Base-by-base conservation (phyloP, 1,140 invertebrate genomes). In the Heliothis virescens region DNA sequence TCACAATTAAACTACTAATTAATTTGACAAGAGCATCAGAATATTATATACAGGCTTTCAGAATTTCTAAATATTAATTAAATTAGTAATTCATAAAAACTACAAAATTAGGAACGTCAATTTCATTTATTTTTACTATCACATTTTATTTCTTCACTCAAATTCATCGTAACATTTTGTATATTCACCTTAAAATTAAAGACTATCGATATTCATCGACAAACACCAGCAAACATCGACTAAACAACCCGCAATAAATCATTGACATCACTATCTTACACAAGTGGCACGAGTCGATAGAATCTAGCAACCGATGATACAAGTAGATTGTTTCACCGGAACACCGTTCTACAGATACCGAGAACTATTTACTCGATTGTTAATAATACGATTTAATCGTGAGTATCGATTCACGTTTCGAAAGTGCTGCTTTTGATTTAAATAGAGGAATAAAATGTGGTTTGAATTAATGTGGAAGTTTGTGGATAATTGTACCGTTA, bases 261-360 rank as follows among this genome's bases (percentile, higher is more conserved):
- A 69, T 67, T 47, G 34, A 18, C 87, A 82, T 78, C 86, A 79
- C 88, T 91, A 88, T 9, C 88, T 86, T 67, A 48, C 88, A 90
- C 87, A 92, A 90, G 89, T 89, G 90, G 89, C 90, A 91, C 90
- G 90, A 86, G 90, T 85, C 85, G 90, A 90, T 91, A 86, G 72
- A 85, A 90, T 90, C 90, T 87, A 82, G 79, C 85, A 77, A 83
- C 75, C 86, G 90, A 90, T 90, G 89, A 90, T 89, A 90, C 88
- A 85, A 90, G 80, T 80, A 89, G 89, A 91, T 91, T 90, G 87
- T 90, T 89, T 87, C 88, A 84, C 89, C 85, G 80, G 82, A 82
- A 76, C 82, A 83, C 82, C 80, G 79, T 52, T 67, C 69, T 65
- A 65, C 75, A 59, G 79, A 84, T 84, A 86, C 82, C 79, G 76